These are phyloP conservation scores for Pilophorus perplexus DNA, from an alignment of 2,888 invertebrate genomes.

Conservation along the genomic window DNA sequence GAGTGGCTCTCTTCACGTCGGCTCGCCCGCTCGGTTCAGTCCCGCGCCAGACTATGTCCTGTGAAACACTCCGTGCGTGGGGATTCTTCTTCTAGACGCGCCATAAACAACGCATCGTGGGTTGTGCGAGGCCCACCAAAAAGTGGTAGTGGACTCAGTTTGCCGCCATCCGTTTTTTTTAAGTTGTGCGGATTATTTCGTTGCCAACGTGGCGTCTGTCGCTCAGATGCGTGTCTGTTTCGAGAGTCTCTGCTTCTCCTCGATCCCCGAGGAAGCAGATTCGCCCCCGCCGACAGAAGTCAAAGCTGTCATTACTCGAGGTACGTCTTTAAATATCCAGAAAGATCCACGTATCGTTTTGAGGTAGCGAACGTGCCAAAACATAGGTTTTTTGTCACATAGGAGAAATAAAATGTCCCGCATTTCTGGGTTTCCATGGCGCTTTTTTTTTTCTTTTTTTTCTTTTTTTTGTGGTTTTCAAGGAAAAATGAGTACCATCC, in stretches of 20 bases:
- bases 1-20: not conserved
- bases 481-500: too few relatives aligned
- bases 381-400: too few relatives aligned
- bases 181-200: not conserved
- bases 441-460: too few relatives aligned
- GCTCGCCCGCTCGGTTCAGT: not conserved
- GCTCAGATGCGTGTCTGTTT: conserved; percentile 79
- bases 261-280: conserved; percentile 73
- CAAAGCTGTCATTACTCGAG: conserved; percentile 42
- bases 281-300: conserved; percentile 12
- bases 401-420: too few relatives aligned
- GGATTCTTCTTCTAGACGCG: not conserved
- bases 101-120: too few relatives aligned
- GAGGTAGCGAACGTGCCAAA: too few relatives aligned
- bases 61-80: not conserved
- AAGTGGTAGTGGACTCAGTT: not conserved
- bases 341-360: too few relatives aligned
- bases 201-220: conserved; percentile 27
- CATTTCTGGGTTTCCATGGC: too few relatives aligned
- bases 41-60: not conserved
- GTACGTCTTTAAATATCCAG: conserved; percentile 29
- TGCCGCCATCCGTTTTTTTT: not conserved
- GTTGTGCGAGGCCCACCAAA: too few relatives aligned
- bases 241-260: conserved; percentile 86
- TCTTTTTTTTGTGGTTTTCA: too few relatives aligned